Base-by-base conservation (phyloP, 2,113 vertebrate species). In the Neolamprologus fasciatus region DNA sequence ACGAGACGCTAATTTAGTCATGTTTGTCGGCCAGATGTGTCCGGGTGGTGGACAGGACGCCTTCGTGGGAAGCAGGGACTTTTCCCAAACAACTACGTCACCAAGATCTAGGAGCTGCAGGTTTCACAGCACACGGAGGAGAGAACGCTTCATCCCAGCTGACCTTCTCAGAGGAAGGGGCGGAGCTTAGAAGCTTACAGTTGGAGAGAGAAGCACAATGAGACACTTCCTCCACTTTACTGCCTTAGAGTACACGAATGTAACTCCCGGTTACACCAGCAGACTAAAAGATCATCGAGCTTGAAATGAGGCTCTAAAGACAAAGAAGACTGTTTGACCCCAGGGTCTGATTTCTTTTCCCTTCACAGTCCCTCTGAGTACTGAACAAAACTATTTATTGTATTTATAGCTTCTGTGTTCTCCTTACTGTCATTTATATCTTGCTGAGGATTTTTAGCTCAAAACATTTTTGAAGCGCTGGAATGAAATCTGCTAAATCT, bases 81-180 rank as follows among this genome's bases (percentile, higher is more conserved):
- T 37, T 99, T 99, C 93, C 99, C 99, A 81, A 99, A 99, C 96
- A 99, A 99, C 94, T 99, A 99, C 0, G 98, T 99, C 93, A 96
- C 96, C 87, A 99, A 99, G 95, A 97, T 99, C 92, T 99, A 97
- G 89, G 42, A 87, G 91, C 89, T 87, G 86, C 83, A 4, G 51
- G 95, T 55, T 63, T 58, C 47, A n/a, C 50, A 81, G 54, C 63
- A 35, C 61, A 17, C 31, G 73, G 85, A 92, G 76, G 26, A 66
- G 76, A 71, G 87, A 61, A 84, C 13, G 83, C 89, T 81, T 57
- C 37, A 3, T 78, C 89, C 81, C 85, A 45, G 45, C 82, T 19
- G 78, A 83, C 50, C 82, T 86, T 58, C 88, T 82, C 17, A 17
- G 68, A 82, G 68, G 80, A 81, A 40, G 19, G 40, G 86, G 80